A percentile compares a stretch with the other conserved stretches of the same genome.
These are phyloP conservation scores for Acrobeloides nanus DNA, from an alignment of 2,888 invertebrate genomes.

Conservation along the genomic window DNA sequence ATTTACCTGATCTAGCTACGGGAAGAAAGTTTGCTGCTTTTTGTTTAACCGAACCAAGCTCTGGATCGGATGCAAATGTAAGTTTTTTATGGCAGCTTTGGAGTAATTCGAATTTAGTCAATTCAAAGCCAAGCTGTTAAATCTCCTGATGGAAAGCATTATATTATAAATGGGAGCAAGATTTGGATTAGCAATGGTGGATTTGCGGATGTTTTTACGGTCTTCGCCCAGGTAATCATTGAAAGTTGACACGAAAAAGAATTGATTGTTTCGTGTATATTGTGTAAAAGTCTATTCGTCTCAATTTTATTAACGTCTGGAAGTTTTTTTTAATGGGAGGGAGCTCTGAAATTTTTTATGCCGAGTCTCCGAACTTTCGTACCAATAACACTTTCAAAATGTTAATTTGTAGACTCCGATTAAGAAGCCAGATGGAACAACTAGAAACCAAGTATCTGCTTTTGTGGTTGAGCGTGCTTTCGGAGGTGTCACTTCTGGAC, in stretches of 20 bases:
- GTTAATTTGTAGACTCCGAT: conserved; percentile 31
- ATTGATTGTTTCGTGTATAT: conserved; percentile 85
- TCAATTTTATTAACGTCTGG: no score
- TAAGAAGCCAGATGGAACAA: conserved; percentile 52
- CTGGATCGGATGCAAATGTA: conserved; percentile 82
- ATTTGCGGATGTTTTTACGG: no score
- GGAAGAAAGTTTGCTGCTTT: conserved; percentile 81
- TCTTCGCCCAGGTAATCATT: no score
- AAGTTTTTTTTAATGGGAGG: no score
- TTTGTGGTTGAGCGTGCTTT: conserved; percentile 90
- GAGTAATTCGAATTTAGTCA: conserved; percentile 53
- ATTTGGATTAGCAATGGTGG: conserved; percentile 97
- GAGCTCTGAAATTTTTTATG: no score
- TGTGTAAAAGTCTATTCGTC: conserved; percentile 66
- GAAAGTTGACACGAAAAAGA: no score
- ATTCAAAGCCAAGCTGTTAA: conserved; percentile 71
- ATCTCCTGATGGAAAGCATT: conserved; percentile 83
- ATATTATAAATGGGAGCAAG: conserved; percentile 87
- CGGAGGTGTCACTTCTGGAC: conserved; percentile 81
- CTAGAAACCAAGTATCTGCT: conserved; percentile 66
- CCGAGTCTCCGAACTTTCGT: no score
- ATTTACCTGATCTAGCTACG: conserved; percentile 77
- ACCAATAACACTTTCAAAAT: background rate
- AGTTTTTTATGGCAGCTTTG: conserved; percentile 2
- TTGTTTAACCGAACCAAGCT: conserved; percentile 83